Base-by-base conservation (phyloP, 2,888 invertebrate genomes). In the Agonopterix arenella region DNA sequence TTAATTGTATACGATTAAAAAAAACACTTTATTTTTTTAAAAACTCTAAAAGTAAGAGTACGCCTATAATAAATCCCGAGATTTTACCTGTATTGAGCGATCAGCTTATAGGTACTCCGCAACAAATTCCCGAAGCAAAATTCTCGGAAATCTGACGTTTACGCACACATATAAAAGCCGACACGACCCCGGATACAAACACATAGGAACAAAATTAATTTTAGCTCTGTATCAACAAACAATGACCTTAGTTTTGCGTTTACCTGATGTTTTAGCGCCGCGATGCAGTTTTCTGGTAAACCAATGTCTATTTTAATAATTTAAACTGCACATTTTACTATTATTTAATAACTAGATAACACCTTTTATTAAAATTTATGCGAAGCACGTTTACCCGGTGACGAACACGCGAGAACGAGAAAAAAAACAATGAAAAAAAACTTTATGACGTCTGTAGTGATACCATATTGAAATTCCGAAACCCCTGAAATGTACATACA, bases 91-190 rank as follows among this genome's bases (percentile, higher is more conserved):
- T 77, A 80, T 81, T 60, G 79, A 81, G 64, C 80, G 57, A 51
- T 50, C 28, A 28, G 1, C 28, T 28, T 4, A 1, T 18, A 4
- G 1, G 3, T 18, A 28, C 51, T 48, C 62, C 64, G 61, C 67
- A 68, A 62, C 63, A 66, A 65, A 64, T 62, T 62, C 66, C 65
- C 64, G 61, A 63, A 71, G 73, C 75, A 56, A 75, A 53, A 68
- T 86, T 86, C 85, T 71, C 52, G 76, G 85, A 85, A 86, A 68
- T 83, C 70, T 73, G 76, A 78, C 79, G 70, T 78, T 66, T 70
- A 81, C 72, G 66, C 73, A 76, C 72, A 70, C 68, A 53, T 57
- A 51, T 53, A 64, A 53, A 43, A 47, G 51, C 51, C 46, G 47
- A 64, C 63, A 52, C 40, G 47, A 53, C 51, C 61, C 55, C 55